phyloP scores from a whole-genome alignment of 1,140 invertebrate species.

The Trachymyrmex cornetzi region DNA sequence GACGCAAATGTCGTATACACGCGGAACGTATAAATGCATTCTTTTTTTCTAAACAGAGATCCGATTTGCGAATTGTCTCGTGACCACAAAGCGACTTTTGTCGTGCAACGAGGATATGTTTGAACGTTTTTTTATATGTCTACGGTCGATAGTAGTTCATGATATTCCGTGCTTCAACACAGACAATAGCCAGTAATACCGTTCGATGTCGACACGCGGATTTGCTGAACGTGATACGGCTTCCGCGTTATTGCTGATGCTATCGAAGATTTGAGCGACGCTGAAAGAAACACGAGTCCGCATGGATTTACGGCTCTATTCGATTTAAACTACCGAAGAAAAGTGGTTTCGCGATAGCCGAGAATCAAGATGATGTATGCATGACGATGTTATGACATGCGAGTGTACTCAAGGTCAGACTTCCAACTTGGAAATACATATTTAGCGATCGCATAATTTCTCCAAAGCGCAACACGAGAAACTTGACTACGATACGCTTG shows the following conservation, averaged over 20 bases:
- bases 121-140: not conserved
- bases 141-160: not conserved
- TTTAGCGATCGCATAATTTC: constrained; percentile 37
- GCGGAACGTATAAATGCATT: not conserved
- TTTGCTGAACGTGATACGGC: constrained; percentile 4
- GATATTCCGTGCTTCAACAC: not conserved
- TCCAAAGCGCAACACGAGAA: constrained; percentile 14
- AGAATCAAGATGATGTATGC: not conserved
- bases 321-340: constrained; percentile 1
- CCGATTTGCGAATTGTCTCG: not conserved
- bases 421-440: constrained; percentile 35
- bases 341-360: not conserved
- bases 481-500: not conserved
- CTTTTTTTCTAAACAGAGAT: not conserved
- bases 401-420: constrained; percentile 33
- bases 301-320: not conserved
- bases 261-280: not conserved
- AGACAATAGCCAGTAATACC: not conserved
- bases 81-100: not conserved
- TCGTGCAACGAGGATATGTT: not conserved
- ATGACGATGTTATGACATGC: not conserved
- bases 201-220: constrained; percentile 15
- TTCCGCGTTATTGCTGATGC: constrained; percentile 10
- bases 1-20: not conserved
- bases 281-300: not conserved